Evolutionary conservation across 2,113 vertebrate species (phyloP), one percentile per base, ranked within the genome.

Genomic region (Delphinus delphis): DNA sequence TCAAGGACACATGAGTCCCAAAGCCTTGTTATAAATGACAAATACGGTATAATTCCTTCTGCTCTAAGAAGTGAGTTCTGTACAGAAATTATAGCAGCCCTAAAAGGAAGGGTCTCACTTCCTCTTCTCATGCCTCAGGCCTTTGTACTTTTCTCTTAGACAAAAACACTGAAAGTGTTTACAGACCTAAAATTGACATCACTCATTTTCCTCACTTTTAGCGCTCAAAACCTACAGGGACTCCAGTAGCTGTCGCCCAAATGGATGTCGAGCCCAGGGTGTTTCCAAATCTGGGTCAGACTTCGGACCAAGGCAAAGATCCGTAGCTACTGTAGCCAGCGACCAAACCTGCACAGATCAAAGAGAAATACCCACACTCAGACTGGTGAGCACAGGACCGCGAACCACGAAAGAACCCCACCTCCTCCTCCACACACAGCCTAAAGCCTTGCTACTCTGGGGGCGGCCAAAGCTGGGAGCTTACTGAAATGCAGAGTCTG

Each of bases 181-280:
- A 94, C 0, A 92, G 95, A 74, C 62, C 85, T 38, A 84, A 73
- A 68, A 62, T 8, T 12, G 26, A 50, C 55, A 47, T 84, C 62
- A 82, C 20, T 96, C 68, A 71, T 93, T 79, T 13, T 41, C 89
- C 95, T 92, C 88, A 88, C 94, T 79, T 28, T 5, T 92, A 92
- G 76, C 62, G 65, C 65, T 97, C 86, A 92, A 81, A 87, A 98
- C 99, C 98, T 99, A 99, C 99, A 99, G 98, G 9, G 99, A 99
- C 95, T 99, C 99, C 98, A 99, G 98, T 88, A 99, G 99, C 95
- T 99, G 99, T 93, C 99, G 99, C 62, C 99, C 99, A 86, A 99
- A 99, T 0, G 99, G 99, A 97, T 99, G 99, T 95, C 99, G 99
- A 96, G 99, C 99, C 99, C 99, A 99, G 31, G 99, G 99, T 6